Evolutionary conservation across 2,888 invertebrate genomes (phyloP).

Genomic region (Perizoma affinitatum): DNA sequence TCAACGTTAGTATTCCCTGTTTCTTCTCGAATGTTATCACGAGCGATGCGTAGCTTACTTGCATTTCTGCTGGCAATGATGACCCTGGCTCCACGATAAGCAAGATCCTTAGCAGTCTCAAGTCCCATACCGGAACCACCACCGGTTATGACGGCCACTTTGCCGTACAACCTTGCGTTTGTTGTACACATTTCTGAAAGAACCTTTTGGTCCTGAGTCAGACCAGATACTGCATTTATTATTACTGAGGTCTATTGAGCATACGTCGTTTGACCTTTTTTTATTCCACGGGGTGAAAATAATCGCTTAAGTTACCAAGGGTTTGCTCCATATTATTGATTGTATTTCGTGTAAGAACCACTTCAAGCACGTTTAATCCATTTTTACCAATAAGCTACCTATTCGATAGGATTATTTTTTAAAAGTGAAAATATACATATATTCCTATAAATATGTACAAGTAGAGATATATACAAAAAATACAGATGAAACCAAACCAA

Average conservation of each 20-base stretch:
- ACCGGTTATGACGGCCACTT: constrained; percentile 90
- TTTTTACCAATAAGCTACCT: too few relatives aligned
- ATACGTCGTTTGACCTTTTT: constrained; percentile 1
- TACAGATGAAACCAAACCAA: too few relatives aligned
- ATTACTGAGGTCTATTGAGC: not conserved
- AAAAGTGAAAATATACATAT: too few relatives aligned
- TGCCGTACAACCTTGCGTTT: constrained; percentile 64
- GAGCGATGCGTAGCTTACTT: constrained; percentile 86
- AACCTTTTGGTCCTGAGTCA: constrained; percentile 13
- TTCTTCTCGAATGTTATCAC: constrained; percentile 87
- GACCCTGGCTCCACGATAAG: constrained; percentile 86
- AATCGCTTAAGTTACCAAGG: constrained; percentile 8
- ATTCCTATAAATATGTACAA: too few relatives aligned
- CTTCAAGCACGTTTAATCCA: too few relatives aligned
- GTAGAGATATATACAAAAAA: too few relatives aligned
- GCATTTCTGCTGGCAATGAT: constrained; percentile 86
- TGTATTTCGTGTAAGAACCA: not conserved
- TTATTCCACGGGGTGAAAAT: constrained; percentile 4
- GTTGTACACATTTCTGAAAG: constrained; percentile 35
- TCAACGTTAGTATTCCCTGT: constrained; percentile 88
- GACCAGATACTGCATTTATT: constrained; percentile 12
- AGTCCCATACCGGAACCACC: constrained; percentile 92
- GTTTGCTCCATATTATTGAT: not conserved
- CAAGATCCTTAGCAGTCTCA: constrained; percentile 88
- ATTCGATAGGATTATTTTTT: too few relatives aligned